phyloP scores from a whole-genome alignment of 2,113 vertebrate genomes.

The Tyrannus savana region DNA sequence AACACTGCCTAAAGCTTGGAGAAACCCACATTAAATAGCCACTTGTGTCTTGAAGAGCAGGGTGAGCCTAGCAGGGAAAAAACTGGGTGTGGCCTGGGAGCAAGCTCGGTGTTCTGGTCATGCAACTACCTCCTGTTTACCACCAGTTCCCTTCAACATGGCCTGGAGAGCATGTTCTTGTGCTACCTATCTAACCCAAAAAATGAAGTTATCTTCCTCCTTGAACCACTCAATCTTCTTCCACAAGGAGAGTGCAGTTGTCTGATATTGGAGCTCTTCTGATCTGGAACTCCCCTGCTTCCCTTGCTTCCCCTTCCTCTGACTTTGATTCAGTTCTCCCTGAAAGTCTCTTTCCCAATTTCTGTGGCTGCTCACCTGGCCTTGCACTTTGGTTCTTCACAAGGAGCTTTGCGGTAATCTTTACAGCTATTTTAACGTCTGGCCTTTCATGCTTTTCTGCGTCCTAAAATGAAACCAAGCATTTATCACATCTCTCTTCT shows the following conservation, averaged over 20 bases:
- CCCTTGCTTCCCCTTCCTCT: not conserved
- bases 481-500: not conserved
- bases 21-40: not conserved
- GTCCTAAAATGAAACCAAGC: not conserved
- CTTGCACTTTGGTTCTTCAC: not conserved
- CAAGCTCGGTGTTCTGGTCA: not conserved
- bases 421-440: not conserved
- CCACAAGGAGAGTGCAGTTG: too few species aligned
- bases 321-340: not conserved
- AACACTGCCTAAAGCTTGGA: not conserved
- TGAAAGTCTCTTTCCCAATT: not conserved
- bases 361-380: not conserved
- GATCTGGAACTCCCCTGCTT: not conserved
- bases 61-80: not conserved
- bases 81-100: not conserved
- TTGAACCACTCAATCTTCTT: not conserved
- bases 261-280: not conserved
- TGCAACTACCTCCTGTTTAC: not conserved
- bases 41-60: not conserved
- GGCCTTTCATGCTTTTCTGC: not conserved
- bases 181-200: not conserved
- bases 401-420: not conserved
- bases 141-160: not conserved
- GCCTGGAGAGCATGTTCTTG: not conserved
- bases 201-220: not conserved